Base-by-base conservation (phyloP, 2,113 vertebrate species). In the Paramisgurnus dabryanus region DNA sequence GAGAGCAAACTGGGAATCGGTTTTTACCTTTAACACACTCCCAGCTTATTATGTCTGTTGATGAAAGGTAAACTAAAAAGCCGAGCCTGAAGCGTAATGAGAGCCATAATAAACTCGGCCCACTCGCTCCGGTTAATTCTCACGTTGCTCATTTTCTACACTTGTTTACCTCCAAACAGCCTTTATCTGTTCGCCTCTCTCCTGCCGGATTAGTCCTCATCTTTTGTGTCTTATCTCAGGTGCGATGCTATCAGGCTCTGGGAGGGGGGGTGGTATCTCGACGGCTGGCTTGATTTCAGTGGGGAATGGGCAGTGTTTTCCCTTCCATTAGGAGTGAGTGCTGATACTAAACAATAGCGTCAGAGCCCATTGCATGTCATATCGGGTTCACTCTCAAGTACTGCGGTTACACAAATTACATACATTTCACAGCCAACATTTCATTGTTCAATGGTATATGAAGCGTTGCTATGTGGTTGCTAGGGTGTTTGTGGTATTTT, bases 131-230 rank as follows among this genome's bases (percentile, higher is more conserved):
- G 6, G 4, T 58, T 58, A 18, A 58, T 11, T 64, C 72, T 75
- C 58, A 64, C 60, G 27, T 75, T 75, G 72, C 72, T 75, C 41
- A 75, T 75, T 75, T 75, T 75, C 72, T 45, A 75, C 72, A 75
- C 72, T 75, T 75, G 72, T 75, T 75, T 75, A 75, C 73, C 73
- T 75, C 73, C 73, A 75, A 75, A 75, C 73, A 75, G 34, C 73
- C 73, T 75, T 75, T 75, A 75, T 75, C 71, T 74, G 55, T 15
- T 55, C 71, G 43, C n/a, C 7, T 45, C 71, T 74, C 73, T 75
- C 73, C 73, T 75, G 7, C 60, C 47, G 58, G 73, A 75, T 64
- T 49, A 64, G 73, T 63, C 58, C 22, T 27, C 58, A 27, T 75
- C 58, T 75, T 64, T 75, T 75, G 73, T 75, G 57, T 75, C 73